These are phyloP conservation scores for Palaemon carinicauda DNA, from an alignment of 1,140 invertebrate genomes.

Conservation along the genomic window DNA sequence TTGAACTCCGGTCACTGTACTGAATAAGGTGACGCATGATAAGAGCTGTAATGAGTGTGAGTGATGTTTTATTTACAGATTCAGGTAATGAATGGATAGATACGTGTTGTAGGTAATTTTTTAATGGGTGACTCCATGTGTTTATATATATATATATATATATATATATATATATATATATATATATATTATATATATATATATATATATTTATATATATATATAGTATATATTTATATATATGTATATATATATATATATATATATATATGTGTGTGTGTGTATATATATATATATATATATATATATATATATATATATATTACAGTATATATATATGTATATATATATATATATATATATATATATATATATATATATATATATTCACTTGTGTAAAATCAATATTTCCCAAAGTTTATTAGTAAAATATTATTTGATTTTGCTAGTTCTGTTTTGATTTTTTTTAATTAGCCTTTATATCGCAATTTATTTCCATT, in stretches of 20 bases:
- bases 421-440: too few species aligned
- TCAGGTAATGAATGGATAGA: background rate
- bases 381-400: background rate
- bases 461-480: too few species aligned
- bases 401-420: too few species aligned
- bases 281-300: background rate
- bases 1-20: too few species aligned
- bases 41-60: too few species aligned
- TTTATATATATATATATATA: background rate
- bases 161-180: background rate
- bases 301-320: background rate
- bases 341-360: background rate
- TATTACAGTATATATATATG: background rate
- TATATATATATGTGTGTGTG: background rate
- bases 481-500: too few species aligned
- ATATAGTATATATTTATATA: background rate
- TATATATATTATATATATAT: background rate
- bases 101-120: background rate
- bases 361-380: background rate
- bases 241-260: background rate
- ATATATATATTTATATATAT: background rate
- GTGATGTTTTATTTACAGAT: too few species aligned
- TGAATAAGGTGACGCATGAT: too few species aligned
- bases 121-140: too few species aligned
- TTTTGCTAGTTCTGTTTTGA: too few species aligned